phyloP scores from a whole-genome alignment of 2,888 invertebrate species.

The Luperina testacea region DNA sequence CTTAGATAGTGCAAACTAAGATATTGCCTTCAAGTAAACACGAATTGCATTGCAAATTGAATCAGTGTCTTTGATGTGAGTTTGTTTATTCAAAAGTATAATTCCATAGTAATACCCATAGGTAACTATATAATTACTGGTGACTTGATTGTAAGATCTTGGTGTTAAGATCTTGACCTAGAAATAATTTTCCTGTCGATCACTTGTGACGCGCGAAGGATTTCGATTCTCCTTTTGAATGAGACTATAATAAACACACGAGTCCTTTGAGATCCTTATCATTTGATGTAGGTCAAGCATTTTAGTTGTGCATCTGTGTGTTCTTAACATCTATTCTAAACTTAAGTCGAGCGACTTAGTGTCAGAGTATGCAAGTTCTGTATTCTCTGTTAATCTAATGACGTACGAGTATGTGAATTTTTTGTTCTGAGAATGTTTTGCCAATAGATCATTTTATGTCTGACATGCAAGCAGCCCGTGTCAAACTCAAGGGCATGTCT shows the following conservation, averaged over 20 bases:
- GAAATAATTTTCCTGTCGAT: conserved; percentile 57
- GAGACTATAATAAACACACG: conserved; percentile 11
- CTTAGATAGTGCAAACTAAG: too few relatives aligned
- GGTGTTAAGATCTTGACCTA: conserved; percentile 38
- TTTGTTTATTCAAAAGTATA: neutral
- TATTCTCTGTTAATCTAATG: too few relatives aligned
- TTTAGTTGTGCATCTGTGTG: neutral
- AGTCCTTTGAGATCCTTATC: conserved; percentile 43
- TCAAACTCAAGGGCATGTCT: too few relatives aligned
- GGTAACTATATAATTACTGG: neutral
- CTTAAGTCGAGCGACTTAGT: neutral
- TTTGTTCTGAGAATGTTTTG: too few relatives aligned
- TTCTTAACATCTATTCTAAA: neutral
- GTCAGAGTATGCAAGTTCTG: neutral
- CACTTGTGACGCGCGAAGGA: conserved; percentile 44
- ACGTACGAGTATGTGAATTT: too few relatives aligned
- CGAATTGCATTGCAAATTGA: too few relatives aligned
- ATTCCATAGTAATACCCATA: neutral
- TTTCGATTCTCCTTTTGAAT: conserved; percentile 37
- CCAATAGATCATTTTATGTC: too few relatives aligned
- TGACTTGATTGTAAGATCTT: conserved; percentile 5
- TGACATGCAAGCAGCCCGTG: too few relatives aligned
- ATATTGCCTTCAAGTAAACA: too few relatives aligned
- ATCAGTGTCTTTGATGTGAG: neutral
- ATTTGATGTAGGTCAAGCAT: conserved; percentile 44